Conservation (phyloP, 1,140 invertebrate species). For the Drosophila sp. region DNA sequence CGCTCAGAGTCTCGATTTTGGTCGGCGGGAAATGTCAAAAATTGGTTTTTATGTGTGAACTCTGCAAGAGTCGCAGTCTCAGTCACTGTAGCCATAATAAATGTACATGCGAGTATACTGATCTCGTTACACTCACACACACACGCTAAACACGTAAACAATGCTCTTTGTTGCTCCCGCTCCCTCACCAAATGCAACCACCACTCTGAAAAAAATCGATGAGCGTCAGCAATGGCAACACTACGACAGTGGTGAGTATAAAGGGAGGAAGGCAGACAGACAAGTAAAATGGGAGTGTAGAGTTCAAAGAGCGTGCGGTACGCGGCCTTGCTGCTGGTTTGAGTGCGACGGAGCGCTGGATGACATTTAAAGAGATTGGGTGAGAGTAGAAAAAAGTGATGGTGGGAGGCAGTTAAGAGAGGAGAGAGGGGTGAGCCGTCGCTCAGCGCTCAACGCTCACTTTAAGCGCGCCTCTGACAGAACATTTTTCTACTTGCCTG, state of each 20-base stretch:
- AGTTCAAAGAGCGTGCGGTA: conserved; percentile 59
- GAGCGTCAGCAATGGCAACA: conserved; percentile 47
- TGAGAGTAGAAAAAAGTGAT: conserved; percentile 40
- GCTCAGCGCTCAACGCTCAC: conserved; percentile 40
- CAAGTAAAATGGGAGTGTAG: conserved; percentile 45
- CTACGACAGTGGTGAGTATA: conserved; percentile 5
- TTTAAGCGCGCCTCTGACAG: conserved; percentile 57
- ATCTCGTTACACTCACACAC: conserved; percentile 81
- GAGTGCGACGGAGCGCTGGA: conserved; percentile 46
- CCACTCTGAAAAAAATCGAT: conserved; percentile 63
- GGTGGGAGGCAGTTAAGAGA: conserved; percentile 13
- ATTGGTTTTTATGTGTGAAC: conserved; percentile 65
- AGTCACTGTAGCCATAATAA: conserved; percentile 29
- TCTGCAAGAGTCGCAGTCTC: conserved; percentile 71
- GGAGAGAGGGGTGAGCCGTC: conserved; percentile 34
- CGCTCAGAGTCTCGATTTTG: conserved; percentile 65
- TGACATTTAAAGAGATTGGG: conserved; percentile 53
- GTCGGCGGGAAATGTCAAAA: conserved; percentile 76
- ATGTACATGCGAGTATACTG: conserved; percentile 54
- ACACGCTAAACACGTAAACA: conserved; percentile 64
- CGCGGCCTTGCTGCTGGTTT: conserved; percentile 40
- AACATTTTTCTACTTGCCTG: conserved; percentile 46
- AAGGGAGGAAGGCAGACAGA: not conserved
- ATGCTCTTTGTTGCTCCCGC: conserved; percentile 76
- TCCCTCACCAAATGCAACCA: conserved; percentile 52